Conservation (phyloP, 2,113 vertebrate genomes). For the Lonchura striata region DNA sequence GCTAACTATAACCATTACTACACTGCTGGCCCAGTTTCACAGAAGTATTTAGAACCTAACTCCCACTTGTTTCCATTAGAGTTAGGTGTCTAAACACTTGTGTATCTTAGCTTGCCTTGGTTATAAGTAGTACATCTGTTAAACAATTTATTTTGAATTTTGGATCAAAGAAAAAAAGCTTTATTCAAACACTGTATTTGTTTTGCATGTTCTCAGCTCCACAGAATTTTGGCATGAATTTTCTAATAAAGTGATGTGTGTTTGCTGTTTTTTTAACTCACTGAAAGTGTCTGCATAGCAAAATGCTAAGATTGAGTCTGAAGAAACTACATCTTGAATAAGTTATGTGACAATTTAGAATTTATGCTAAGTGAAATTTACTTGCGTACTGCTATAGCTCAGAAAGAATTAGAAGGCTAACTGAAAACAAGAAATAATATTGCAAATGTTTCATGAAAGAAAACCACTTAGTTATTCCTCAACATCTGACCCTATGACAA, state of each 20-base stretch:
- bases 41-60: slow-evolving; percentile 23
- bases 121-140: background rate
- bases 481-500: background rate
- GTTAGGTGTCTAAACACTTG: slow-evolving; percentile 44
- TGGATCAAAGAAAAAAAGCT: background rate
- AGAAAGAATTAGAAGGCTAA: background rate
- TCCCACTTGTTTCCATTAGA: slow-evolving; percentile 42
- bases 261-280: background rate
- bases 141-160: background rate
- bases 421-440: background rate
- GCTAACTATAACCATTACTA: slow-evolving; percentile 46
- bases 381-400: background rate
- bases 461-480: background rate
- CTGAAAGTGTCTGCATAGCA: background rate
- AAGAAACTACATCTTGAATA: background rate
- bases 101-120: background rate
- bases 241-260: background rate
- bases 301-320: background rate
- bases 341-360: background rate
- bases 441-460: background rate
- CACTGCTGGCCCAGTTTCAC: slow-evolving; percentile 13
- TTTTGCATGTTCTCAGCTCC: background rate
- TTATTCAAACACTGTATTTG: background rate
- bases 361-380: background rate
- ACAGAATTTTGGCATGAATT: background rate